Conservation (phyloP, 1,140 invertebrate species). For the Drosophila navojoa region DNA sequence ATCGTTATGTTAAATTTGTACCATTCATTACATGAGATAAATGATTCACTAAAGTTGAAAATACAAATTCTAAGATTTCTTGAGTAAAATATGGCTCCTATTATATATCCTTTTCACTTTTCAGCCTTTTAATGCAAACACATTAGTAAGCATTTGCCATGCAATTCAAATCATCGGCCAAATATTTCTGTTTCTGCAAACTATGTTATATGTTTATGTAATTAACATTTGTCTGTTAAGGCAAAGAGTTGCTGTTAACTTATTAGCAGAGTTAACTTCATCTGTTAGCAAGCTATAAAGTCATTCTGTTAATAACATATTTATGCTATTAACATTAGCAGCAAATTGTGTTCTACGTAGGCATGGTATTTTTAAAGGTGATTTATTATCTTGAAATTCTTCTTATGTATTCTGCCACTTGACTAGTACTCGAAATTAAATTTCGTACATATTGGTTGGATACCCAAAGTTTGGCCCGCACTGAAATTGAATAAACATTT, state of each 20-base stretch:
- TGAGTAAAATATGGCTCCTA: background rate
- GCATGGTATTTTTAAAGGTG: too few relatives aligned
- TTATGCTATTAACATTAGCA: background rate
- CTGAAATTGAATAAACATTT: conserved; percentile 13
- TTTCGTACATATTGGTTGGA: background rate
- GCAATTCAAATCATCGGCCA: background rate
- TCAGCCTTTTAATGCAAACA: background rate
- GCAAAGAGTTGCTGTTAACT: background rate
- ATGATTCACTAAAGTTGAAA: conserved; percentile 1
- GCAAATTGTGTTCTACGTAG: too few relatives aligned
- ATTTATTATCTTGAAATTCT: too few relatives aligned
- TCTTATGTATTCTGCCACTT: background rate
- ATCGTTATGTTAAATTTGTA: conserved; percentile 16
- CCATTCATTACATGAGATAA: conserved; percentile 5
- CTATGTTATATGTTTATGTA: background rate
- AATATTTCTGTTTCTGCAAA: background rate
- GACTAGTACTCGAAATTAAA: background rate
- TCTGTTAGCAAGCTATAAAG: background rate
- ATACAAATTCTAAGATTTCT: background rate
- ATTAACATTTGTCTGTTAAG: background rate
- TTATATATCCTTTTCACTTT: background rate
- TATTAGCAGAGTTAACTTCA: background rate
- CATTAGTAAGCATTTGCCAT: background rate
- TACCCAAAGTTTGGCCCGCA: conserved; percentile 1
- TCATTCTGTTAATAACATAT: background rate